Conservation (phyloP, 2,888 invertebrate species). For the Himalopsyche tibetana region DNA sequence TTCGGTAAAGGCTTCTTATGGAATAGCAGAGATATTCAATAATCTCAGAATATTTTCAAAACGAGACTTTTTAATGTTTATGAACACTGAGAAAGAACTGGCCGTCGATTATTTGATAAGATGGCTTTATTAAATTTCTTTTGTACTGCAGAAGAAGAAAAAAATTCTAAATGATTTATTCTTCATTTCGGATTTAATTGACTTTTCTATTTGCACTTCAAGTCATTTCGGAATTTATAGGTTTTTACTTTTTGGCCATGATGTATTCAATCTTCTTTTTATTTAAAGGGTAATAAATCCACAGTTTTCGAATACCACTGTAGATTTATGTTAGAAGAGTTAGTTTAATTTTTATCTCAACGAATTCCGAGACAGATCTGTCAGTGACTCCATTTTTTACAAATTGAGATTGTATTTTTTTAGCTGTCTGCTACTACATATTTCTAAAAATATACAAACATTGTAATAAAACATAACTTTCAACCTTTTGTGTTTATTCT, state of each 20-base stretch:
- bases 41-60: background rate
- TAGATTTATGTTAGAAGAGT: background rate
- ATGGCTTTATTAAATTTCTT: constrained; percentile 25
- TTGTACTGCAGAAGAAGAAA: constrained; percentile 17
- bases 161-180: background rate
- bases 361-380: too few relatives aligned
- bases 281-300: constrained; percentile 13
- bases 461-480: too few relatives aligned
- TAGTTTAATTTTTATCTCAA: background rate
- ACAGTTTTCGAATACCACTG: background rate
- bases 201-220: constrained; percentile 1
- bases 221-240: background rate
- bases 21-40: too few relatives aligned
- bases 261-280: background rate
- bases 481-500: too few relatives aligned
- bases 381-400: too few relatives aligned
- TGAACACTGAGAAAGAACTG: background rate
- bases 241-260: background rate
- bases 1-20: too few relatives aligned
- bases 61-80: background rate
- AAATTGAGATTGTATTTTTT: too few relatives aligned
- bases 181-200: background rate
- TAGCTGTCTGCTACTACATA: too few relatives aligned
- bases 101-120: constrained; percentile 18
- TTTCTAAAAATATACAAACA: too few relatives aligned